These are phyloP conservation scores for Aspidiotus rigidus DNA, from an alignment of 2,888 invertebrate genomes.

Conservation along the genomic window DNA sequence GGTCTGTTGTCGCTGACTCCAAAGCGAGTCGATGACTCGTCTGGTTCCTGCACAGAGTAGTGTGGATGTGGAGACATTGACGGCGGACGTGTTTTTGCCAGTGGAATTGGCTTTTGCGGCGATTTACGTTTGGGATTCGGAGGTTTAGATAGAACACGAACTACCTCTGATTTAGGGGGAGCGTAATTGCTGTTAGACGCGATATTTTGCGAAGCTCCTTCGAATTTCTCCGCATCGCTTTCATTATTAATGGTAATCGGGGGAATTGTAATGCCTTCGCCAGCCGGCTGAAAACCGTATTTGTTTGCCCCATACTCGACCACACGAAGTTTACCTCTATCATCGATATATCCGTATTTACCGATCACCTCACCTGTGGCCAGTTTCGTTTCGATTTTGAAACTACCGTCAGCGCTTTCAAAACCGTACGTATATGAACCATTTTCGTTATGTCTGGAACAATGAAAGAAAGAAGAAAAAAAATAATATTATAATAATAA, in stretches of 20 bases:
- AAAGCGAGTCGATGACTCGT: neutral
- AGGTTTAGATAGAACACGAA: neutral
- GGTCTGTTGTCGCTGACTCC: neutral
- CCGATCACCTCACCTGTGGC: constrained; percentile 76
- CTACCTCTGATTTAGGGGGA: no score
- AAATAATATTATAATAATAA: no score
- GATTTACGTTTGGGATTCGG: constrained; percentile 37
- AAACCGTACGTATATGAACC: constrained; percentile 86
- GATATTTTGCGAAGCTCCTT: constrained; percentile 36
- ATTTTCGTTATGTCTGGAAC: constrained; percentile 69
- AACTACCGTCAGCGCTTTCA: constrained; percentile 77
- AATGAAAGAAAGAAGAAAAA: neutral
- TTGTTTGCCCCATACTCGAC: constrained; percentile 83
- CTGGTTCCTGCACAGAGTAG: neutral
- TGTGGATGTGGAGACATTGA: neutral
- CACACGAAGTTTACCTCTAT: constrained; percentile 65
- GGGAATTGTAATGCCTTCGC: constrained; percentile 73
- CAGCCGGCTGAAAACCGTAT: constrained; percentile 76
- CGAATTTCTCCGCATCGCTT: constrained; percentile 41
- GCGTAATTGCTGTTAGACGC: neutral
- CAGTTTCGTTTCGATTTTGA: constrained; percentile 80
- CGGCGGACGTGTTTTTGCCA: neutral
- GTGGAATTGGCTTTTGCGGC: constrained; percentile 3
- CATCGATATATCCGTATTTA: constrained; percentile 82
- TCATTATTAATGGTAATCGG: constrained; percentile 47